Base-by-base conservation (phyloP, 2,797 vertebrate genomes). In the Pelobates cultripes region DNA sequence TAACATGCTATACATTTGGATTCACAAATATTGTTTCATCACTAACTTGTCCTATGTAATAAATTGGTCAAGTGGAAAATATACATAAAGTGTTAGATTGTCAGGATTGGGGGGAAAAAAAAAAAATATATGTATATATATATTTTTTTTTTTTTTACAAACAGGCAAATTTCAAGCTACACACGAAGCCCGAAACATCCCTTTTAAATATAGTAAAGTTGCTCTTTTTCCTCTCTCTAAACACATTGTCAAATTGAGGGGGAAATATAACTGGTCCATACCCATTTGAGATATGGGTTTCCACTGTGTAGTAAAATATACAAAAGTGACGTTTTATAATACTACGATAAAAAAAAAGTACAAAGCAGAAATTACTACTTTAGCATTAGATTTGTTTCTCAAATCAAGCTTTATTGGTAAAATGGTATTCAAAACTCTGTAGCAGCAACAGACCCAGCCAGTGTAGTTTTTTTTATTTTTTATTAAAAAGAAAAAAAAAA, bases 401-500 rank as follows among this genome's bases (percentile, higher is more conserved):
- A 93, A 94, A 93, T 92, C 92, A 94, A 94, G 88, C 93, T 94
- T 94, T 94, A 94, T 94, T 94, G 93, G 94, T 93, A 94, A 94
- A 94, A 94, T 92, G 92, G 91, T 93, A 93, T 92, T 92, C 90
- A 92, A 87, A 91, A 86, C 91, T 92, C 89, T 90, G 90, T 86
- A 90, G 93, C 92, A 93, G 93, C 93, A 94, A 93, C 93, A 93
- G 90, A 92, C 87, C 91, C 91, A 94, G 92, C 89, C 90, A 88
- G 89, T 93, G 87, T 90, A 88, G 89, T 92, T 86, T 87, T 90
- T 47, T 17, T 64, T 64, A 1, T 60, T 60, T 60, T 63, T 64
- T 53, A 45, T 43, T 67, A 57, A 73, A 80, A 74, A 73, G 3
- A 6, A n/a, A 51, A 91, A 91, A 90, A 91, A 90, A 70, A 86